These are phyloP conservation scores for Hippopotamus amphibius DNA, from an alignment of 2,113 vertebrate species.

Conservation along the genomic window DNA sequence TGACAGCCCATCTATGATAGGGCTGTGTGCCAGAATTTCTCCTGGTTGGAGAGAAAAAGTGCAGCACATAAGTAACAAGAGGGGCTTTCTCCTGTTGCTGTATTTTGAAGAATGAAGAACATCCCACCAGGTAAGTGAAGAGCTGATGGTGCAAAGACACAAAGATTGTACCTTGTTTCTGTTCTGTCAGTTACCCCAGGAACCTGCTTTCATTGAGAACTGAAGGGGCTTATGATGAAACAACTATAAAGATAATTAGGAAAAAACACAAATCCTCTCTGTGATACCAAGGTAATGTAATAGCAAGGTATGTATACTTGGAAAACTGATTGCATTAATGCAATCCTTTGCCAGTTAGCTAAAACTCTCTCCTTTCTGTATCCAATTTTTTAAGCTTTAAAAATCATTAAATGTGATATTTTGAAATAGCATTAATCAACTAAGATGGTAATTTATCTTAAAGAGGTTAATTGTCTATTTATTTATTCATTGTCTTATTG, in stretches of 20 bases:
- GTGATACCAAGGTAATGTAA: not conserved
- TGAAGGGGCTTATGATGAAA: not conserved
- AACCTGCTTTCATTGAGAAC: not conserved
- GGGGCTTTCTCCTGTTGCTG: not conserved
- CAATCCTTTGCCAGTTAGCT: not conserved
- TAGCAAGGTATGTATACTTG: not conserved
- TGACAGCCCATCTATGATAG: not conserved
- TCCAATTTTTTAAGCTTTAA: not conserved
- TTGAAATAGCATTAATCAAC: not conserved
- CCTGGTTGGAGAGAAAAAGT: not conserved
- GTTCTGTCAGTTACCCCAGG: not conserved
- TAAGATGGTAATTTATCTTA: not conserved
- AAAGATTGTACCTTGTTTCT: not conserved
- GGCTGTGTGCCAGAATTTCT: not conserved
- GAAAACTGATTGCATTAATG: not conserved
- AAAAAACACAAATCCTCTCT: not conserved
- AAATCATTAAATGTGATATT: not conserved
- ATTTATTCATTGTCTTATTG: not conserved
- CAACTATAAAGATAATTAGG: not conserved
- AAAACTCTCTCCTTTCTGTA: not conserved
- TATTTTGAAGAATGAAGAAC: not conserved
- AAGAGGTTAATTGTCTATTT: not conserved
- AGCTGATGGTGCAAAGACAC: not conserved
- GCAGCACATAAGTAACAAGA: rapidly evolving
- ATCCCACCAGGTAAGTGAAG: not conserved